Evolutionary conservation across 2,797 vertebrate genomes (phyloP), one percentile per base, ranked within the genome.

Genomic region (Acanthornis magna): DNA sequence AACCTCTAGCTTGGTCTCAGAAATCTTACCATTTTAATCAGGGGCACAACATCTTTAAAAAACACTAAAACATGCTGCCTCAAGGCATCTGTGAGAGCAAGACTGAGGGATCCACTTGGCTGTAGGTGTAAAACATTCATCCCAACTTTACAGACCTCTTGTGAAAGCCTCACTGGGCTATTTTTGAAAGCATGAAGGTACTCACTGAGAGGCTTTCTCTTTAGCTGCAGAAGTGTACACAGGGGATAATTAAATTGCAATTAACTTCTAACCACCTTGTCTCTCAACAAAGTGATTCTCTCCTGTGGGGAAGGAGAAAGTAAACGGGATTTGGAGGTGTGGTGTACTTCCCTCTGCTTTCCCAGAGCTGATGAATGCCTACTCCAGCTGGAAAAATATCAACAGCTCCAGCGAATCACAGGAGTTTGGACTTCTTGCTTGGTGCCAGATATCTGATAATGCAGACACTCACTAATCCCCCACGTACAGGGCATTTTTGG

Each of bases 301-400:
- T 89, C 93, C 70, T 85, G 30, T 72, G 94, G 77, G 83, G 87
- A 85, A 82, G 86, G 90, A 87, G 94, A 96, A 95, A 96, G 88
- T 94, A 95, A 95, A 95, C 0, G 88, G 80, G 83, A 90, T 95
- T 95, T 88, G 80, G 84, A 79, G 57, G 74, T 42, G 51, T 85
- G 57, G 58, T 70, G 54, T 73, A 5, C 38, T 93, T 80, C 79
- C 65, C 53, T 72, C 76, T 70, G 76, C 50, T 77, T 53, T 88
- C 55, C 68, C 73, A 92, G 88, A 82, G 81, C 73, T 82, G 83
- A 83, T 87, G 70, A 92, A 86, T 93, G 80, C 73, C 72, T 75
- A 1, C 51, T 78, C 88, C 92, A 95, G 88, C 93, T 96, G 95
- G 87, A 92, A 97, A 97, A 96, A 95, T 61, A 96, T 34, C 85